Evolutionary conservation across 2,797 vertebrate genomes (phyloP).

Genomic region (Aythya fuligula): DNA sequence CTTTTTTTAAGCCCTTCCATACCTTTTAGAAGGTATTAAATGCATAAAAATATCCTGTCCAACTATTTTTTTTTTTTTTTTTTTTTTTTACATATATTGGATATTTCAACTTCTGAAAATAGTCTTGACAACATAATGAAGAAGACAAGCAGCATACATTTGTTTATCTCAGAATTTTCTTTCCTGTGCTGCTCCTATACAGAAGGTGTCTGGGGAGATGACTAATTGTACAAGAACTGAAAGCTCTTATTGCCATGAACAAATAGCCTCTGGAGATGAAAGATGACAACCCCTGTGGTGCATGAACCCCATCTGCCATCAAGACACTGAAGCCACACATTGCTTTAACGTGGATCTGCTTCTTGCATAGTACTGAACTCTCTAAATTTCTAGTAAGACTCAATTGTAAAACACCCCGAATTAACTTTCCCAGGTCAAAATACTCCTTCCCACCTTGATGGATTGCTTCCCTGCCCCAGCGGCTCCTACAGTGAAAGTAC

Average conservation of each 20-base stretch:
- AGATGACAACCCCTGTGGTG: not conserved
- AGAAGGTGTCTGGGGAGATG: not conserved
- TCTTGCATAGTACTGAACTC: not conserved
- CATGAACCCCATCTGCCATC: not conserved
- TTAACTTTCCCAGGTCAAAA: not conserved
- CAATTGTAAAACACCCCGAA: not conserved
- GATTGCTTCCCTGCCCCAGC: not conserved
- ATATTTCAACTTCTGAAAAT: not conserved
- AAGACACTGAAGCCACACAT: not conserved
- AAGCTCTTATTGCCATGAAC: not conserved
- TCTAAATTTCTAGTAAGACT: not conserved
- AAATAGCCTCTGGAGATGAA: not conserved
- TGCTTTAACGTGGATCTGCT: not conserved
- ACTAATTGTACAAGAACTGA: not conserved
- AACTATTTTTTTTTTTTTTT: not conserved
- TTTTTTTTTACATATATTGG: not conserved
- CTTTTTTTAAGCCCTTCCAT: not conserved
- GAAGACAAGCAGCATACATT: not conserved
- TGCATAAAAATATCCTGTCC: not conserved
- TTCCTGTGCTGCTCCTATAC: not conserved
- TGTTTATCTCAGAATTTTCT: not conserved
- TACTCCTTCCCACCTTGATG: not conserved
- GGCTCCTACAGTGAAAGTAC: not conserved
- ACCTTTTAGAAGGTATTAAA: not conserved
- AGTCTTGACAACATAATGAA: not conserved